Conservation (phyloP, 2,888 invertebrate species). For the Drosophila falleni region DNA sequence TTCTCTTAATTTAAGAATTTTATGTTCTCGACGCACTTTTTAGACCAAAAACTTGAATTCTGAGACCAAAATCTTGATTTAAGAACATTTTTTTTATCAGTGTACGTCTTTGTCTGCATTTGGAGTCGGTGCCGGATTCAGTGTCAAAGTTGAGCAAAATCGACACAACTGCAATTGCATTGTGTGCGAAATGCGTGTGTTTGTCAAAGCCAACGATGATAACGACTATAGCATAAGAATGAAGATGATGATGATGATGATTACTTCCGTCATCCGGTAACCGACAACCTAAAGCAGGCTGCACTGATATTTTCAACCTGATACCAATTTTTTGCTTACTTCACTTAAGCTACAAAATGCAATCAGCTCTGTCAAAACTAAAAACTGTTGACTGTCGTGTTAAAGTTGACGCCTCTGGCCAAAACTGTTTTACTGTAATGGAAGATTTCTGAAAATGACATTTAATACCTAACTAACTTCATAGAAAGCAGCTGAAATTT, state of each 20-base stretch:
- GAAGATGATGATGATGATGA: conserved; percentile 56
- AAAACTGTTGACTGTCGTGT: not conserved
- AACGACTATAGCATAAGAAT: conserved; percentile 1
- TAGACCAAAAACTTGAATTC: too few relatives aligned
- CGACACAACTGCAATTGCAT: conserved; percentile 36
- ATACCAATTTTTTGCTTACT: conserved; percentile 21
- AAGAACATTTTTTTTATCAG: too few relatives aligned
- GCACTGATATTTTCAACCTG: conserved; percentile 12
- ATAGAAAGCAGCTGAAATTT: not conserved
- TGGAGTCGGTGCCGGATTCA: conserved; percentile 10
- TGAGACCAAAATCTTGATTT: too few relatives aligned
- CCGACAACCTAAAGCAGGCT: conserved; percentile 2
- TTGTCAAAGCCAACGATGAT: conserved; percentile 41
- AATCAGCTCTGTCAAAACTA: not conserved
- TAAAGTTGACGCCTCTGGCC: not conserved
- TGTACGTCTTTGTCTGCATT: conserved; percentile 39
- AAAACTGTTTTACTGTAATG: not conserved
- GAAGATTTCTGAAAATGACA: not conserved
- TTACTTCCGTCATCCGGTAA: conserved; percentile 59
- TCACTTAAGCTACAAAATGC: conserved; percentile 10
- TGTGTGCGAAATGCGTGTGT: conserved; percentile 30
- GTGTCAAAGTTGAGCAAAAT: conserved; percentile 22
- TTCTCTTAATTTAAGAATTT: too few relatives aligned
- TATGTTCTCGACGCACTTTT: too few relatives aligned
- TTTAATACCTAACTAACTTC: not conserved